Percentiles rank a stretch among this genome's conserved stretches.
phyloP scores from a whole-genome alignment of 2,113 vertebrate species.

The Columba janthina region DNA sequence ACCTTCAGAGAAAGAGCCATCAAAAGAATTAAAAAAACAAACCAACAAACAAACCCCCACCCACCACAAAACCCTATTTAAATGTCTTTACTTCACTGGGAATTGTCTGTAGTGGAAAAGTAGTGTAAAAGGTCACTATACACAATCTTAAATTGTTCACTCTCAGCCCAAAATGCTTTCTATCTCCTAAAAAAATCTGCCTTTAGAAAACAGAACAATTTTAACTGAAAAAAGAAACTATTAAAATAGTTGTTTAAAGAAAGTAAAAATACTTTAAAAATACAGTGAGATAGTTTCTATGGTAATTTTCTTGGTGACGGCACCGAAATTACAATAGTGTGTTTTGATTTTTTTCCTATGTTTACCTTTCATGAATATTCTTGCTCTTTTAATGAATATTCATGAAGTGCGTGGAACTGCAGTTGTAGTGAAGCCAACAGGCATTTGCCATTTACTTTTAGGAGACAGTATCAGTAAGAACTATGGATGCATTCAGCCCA shows the following conservation, averaged over 20 bases:
- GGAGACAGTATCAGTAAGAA: not conserved
- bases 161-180: not conserved
- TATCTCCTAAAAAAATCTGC: not conserved
- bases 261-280: not conserved
- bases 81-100: not conserved
- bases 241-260: not conserved
- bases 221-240: not conserved
- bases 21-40: not conserved
- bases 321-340: not conserved
- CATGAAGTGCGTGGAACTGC: not conserved
- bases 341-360: not conserved
- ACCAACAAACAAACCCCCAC: not conserved
- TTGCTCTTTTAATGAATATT: not conserved
- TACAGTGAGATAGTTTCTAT: not conserved
- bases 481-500: not conserved
- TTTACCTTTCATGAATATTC: not conserved
- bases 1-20: not conserved
- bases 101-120: not conserved
- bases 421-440: not conserved
- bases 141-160: not conserved
- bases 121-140: constrained; percentile 38
- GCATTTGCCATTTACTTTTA: not conserved
- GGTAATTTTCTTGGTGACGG: not conserved
- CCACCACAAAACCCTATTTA: not conserved
- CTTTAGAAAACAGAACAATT: not conserved